Evolutionary conservation across 2,113 vertebrate species (phyloP).

Genomic region (Aix galericulata): DNA sequence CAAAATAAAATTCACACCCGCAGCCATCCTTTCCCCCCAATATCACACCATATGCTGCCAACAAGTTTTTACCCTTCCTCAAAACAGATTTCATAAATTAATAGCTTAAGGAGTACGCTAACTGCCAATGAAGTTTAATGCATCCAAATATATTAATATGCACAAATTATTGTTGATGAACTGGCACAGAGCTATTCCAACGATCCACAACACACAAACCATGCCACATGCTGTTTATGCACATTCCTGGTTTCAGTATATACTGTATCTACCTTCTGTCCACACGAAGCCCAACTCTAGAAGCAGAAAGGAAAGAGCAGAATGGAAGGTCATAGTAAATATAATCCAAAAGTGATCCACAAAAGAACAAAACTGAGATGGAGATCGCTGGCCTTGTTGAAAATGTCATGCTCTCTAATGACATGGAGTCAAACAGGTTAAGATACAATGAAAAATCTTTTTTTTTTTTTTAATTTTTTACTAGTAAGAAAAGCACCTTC

Average conservation of each 20-base stretch:
- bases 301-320: background rate
- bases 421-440: background rate
- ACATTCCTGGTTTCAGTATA: background rate
- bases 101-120: conserved; percentile 37
- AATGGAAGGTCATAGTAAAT: conserved; percentile 54
- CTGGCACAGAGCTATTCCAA: conserved; percentile 34
- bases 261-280: conserved; percentile 50
- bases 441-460: background rate
- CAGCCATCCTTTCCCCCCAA: conserved; percentile 63
- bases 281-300: conserved; percentile 29
- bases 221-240: conserved; percentile 62
- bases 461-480: background rate
- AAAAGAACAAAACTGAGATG: conserved; percentile 61
- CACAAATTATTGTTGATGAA: conserved; percentile 59
- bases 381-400: background rate
- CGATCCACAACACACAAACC: conserved; percentile 45
- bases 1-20: conserved; percentile 65
- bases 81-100: conserved; percentile 68
- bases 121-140: conserved; percentile 16
- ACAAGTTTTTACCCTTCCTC: conserved; percentile 60
- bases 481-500: background rate
- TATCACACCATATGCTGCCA: conserved; percentile 72
- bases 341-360: conserved; percentile 31
- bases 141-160: conserved; percentile 64
- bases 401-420: background rate